Evolutionary conservation across 2,797 vertebrate genomes (phyloP).

Genomic region (Phoebastria nigripes): DNA sequence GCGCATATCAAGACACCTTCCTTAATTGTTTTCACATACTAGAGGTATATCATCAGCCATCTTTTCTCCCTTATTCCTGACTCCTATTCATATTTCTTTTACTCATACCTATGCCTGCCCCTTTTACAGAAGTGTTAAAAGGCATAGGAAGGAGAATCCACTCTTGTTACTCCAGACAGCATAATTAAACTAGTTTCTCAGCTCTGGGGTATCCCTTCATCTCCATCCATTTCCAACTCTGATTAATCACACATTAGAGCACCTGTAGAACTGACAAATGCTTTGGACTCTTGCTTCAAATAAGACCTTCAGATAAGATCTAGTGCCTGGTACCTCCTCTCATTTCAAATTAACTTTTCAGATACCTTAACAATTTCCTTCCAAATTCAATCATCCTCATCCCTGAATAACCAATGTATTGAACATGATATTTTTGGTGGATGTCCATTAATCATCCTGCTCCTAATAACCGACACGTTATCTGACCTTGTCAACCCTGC

Average conservation of each 20-base stretch:
- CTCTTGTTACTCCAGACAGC: background rate
- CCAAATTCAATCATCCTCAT: constrained; percentile 1
- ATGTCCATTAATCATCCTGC: constrained; percentile 16
- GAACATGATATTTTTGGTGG: constrained; percentile 30
- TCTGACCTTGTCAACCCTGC: background rate
- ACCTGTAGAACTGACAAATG: background rate
- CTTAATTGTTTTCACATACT: background rate
- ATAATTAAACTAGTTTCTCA: background rate
- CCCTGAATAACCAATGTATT: background rate
- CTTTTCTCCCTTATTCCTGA: background rate
- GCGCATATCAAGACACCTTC: background rate
- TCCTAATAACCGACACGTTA: background rate
- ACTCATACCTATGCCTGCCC: background rate
- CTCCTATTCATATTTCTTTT: background rate
- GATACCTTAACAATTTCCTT: constrained; percentile 18
- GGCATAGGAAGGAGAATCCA: background rate
- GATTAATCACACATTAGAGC: background rate
- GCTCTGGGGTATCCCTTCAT: background rate
- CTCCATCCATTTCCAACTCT: background rate
- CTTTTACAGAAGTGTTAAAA: background rate
- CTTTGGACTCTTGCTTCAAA: background rate
- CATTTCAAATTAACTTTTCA: constrained; percentile 47
- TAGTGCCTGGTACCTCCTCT: background rate
- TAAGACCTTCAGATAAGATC: constrained; percentile 36
- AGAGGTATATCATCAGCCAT: background rate